Evolutionary conservation across 2,797 vertebrate genomes (phyloP).

Genomic region (Ptychadena robeensis): DNA sequence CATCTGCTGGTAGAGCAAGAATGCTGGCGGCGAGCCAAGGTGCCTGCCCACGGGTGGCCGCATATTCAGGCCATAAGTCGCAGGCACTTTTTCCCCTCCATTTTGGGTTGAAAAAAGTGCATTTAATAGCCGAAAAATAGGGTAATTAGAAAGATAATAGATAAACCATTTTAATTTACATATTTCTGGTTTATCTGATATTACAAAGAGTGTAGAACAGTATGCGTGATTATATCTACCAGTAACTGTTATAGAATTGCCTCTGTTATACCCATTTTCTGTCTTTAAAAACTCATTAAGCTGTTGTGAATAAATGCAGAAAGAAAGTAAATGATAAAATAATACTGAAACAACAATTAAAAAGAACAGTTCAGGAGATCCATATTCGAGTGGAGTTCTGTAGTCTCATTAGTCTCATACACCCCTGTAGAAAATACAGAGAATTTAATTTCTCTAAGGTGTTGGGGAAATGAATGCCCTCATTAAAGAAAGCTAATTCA

Average conservation of each 20-base stretch:
- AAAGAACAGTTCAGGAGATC: conserved; percentile 10
- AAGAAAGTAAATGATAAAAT: neutral
- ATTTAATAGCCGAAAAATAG: too few species aligned
- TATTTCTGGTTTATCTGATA: too few species aligned
- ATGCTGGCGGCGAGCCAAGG: too few species aligned
- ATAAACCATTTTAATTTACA: too few species aligned
- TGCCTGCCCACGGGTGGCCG: too few species aligned
- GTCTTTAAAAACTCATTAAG: neutral
- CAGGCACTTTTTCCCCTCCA: too few species aligned
- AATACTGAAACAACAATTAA: neutral
- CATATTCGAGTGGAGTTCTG: neutral
- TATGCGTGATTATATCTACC: neutral
- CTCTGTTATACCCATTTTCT: neutral
- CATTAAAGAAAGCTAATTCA: conserved; percentile 43
- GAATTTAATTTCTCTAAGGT: conserved; percentile 45
- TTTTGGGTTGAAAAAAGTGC: too few species aligned
- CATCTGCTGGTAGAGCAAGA: too few species aligned
- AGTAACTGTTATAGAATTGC: neutral
- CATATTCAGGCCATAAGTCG: too few species aligned
- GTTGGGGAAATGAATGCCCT: conserved; percentile 40
- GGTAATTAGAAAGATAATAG: too few species aligned
- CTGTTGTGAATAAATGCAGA: neutral
- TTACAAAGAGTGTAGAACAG: too few species aligned
- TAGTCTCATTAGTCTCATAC: conserved; percentile 11
- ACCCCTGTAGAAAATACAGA: conserved; percentile 14